Conservation (phyloP, 2,113 vertebrate species). For the Hirundichthys speculiger region DNA sequence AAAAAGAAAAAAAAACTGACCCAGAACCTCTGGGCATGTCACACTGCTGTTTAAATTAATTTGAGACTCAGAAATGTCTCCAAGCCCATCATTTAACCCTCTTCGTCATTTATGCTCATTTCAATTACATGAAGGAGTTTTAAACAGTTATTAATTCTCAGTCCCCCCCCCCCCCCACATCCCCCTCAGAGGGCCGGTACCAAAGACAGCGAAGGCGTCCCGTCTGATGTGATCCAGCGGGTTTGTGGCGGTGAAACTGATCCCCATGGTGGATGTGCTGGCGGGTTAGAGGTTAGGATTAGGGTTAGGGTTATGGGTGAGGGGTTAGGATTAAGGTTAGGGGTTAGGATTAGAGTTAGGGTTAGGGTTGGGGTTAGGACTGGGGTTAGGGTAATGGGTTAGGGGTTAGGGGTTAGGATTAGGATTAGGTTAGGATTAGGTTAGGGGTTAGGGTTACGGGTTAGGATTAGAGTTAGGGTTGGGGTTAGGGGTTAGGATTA, state of each 20-base stretch:
- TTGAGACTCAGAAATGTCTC: constrained; percentile 61
- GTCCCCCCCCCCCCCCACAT: not conserved
- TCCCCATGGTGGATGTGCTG: constrained; percentile 53
- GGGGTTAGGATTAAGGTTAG: no score
- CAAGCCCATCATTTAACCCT: constrained; percentile 58
- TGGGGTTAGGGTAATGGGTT: no score
- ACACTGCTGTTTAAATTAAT: constrained; percentile 61
- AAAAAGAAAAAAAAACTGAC: constrained; percentile 30
- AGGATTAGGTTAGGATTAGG: no score
- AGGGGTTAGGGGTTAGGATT: no score
- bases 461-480: no score
- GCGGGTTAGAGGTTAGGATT: constrained; percentile 60
- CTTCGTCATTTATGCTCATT: constrained; percentile 34
- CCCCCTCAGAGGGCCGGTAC: constrained; percentile 8
- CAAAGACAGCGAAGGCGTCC: constrained; percentile 40
- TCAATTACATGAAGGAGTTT: constrained; percentile 49
- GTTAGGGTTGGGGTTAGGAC: no score
- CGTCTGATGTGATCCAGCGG: constrained; percentile 52
- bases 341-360: no score
- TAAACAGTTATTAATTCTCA: constrained; percentile 45
- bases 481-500: no score
- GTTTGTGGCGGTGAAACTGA: constrained; percentile 58
- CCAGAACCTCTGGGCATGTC: constrained; percentile 69
- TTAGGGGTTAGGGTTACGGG: no score
- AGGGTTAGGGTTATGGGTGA: no score